Evolutionary conservation across 2,113 vertebrate genomes (phyloP).

Genomic region (Urocolius indicus): DNA sequence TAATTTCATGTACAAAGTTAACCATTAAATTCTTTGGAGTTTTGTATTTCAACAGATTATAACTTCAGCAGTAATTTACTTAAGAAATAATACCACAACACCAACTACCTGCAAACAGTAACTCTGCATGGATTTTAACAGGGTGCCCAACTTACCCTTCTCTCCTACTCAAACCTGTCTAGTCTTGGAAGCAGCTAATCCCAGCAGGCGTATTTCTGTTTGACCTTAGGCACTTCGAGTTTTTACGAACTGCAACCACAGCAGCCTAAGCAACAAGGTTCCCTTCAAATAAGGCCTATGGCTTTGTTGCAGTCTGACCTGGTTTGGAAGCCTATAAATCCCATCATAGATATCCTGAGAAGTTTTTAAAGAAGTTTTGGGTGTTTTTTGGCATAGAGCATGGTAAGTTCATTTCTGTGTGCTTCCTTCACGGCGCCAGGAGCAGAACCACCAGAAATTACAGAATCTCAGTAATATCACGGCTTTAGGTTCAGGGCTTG

Average conservation of each 20-base stretch:
- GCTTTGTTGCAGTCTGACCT: not conserved
- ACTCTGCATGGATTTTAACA: too few species aligned
- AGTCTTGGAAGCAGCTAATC: not conserved
- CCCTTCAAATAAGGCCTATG: not conserved
- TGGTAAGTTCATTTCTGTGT: rapidly evolving
- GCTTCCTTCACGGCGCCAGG: not conserved
- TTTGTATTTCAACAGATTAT: too few species aligned
- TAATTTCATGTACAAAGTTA: too few species aligned
- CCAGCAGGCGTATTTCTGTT: not conserved
- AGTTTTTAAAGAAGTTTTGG: not conserved
- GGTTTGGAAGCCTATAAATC: not conserved
- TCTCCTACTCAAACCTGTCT: not conserved
- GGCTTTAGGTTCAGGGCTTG: not conserved
- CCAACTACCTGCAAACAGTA: too few species aligned
- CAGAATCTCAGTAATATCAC: not conserved
- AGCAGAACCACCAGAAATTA: not conserved
- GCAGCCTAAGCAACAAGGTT: not conserved
- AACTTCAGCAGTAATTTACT: too few species aligned
- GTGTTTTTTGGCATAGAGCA: not conserved
- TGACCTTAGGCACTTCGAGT: not conserved
- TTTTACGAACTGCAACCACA: not conserved
- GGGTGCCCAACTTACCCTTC: not conserved
- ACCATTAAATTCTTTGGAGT: too few species aligned
- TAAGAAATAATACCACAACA: too few species aligned
- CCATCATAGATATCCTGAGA: not conserved